Conservation (phyloP, 2,888 invertebrate genomes). For the Sphinx pinastri region DNA sequence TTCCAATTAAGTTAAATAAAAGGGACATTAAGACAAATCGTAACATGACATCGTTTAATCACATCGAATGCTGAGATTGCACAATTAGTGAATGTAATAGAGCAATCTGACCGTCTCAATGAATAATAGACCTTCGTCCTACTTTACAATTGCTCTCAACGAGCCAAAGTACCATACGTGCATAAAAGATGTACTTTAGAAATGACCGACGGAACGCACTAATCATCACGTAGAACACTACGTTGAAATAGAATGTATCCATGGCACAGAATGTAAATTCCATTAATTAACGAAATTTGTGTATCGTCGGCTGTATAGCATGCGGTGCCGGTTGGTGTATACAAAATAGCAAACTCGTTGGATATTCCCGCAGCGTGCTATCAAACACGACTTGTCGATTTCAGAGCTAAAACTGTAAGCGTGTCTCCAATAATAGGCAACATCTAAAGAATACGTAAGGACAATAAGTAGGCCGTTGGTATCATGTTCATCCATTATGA, state of each 20-base stretch:
- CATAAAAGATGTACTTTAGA: conserved; percentile 4
- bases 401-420: conserved; percentile 61
- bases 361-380: conserved; percentile 57
- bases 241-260: not conserved
- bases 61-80: conserved; percentile 13
- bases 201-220: not conserved
- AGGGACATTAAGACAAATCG: not conserved
- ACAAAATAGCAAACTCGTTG: conserved; percentile 47
- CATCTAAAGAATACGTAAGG: conserved; percentile 46
- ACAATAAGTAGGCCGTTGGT: conserved; percentile 36
- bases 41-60: conserved; percentile 22
- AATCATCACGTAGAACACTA: not conserved
- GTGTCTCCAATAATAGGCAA: conserved; percentile 63
- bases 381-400: conserved; percentile 71
- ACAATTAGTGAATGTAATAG: conserved; percentile 18
- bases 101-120: conserved; percentile 21
- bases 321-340: conserved; percentile 23
- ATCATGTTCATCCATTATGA: not conserved
- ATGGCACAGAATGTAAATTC: conserved; percentile 49
- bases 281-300: conserved; percentile 56
- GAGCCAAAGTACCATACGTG: not conserved
- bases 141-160: conserved; percentile 15
- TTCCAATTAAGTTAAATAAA: conserved; percentile 28
- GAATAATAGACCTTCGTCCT: conserved; percentile 9
- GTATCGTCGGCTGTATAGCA: conserved; percentile 34